Conservation (phyloP, 2,888 invertebrate genomes). For the Scaptomyza parva region DNA sequence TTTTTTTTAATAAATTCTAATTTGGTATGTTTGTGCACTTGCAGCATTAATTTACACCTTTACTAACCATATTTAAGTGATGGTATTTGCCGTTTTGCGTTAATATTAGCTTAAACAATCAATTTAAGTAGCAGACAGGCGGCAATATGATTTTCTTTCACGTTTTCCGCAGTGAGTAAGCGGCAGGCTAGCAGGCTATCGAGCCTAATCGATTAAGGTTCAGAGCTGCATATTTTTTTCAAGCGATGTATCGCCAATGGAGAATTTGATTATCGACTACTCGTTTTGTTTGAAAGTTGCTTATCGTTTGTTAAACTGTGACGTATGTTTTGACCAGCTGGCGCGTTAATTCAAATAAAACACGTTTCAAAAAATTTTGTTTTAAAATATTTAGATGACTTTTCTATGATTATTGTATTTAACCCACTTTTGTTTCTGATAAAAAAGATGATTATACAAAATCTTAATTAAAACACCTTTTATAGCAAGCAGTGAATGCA, state of each 20-base stretch:
- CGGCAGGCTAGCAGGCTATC: constrained; percentile 32
- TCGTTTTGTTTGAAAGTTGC: background rate
- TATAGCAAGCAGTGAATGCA: constrained; percentile 16
- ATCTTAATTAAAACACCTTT: background rate
- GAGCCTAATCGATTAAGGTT: constrained; percentile 2
- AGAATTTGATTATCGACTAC: constrained; percentile 1
- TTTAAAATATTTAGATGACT: background rate
- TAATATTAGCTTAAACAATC: constrained; percentile 57
- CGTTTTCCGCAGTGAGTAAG: constrained; percentile 75
- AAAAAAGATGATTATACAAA: background rate
- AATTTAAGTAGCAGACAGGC: constrained; percentile 72
- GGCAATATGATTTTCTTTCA: constrained; percentile 65
- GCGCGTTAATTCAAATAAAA: constrained; percentile 17
- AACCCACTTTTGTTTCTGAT: background rate
- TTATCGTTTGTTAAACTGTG: background rate
- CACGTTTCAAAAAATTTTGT: background rate
- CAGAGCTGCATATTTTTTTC: constrained; percentile 3
- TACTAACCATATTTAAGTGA: constrained; percentile 80
- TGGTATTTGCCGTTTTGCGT: constrained; percentile 49
- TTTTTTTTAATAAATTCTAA: background rate
- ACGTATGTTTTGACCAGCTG: constrained; percentile 30
- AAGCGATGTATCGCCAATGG: background rate
- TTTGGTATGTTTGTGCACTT: background rate
- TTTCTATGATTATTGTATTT: background rate
- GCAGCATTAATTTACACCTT: constrained; percentile 51